Evolutionary conservation across 2,888 invertebrate species (phyloP).

Genomic region (Epirrita christyi): DNA sequence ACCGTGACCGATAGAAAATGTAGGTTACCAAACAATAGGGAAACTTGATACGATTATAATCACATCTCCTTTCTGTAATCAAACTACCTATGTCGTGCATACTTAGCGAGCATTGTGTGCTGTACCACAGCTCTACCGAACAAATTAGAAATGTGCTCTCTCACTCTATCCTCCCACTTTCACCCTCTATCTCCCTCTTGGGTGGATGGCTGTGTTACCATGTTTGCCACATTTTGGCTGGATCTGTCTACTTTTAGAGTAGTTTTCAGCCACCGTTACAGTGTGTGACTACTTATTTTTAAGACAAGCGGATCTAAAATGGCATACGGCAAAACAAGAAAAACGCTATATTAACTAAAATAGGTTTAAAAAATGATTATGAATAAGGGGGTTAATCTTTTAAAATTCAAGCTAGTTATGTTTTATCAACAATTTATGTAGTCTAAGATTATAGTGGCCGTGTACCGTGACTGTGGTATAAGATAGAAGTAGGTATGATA

Average conservation of each 20-base stretch:
- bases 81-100: slow-evolving; percentile 43
- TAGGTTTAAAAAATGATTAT: too few species aligned
- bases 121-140: slow-evolving; percentile 42
- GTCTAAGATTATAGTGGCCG: too few species aligned
- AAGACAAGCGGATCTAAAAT: too few species aligned
- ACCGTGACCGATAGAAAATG: slow-evolving; percentile 14
- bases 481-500: too few species aligned
- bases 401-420: too few species aligned
- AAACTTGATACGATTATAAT: slow-evolving; percentile 36
- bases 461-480: too few species aligned
- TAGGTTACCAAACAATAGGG: slow-evolving; percentile 26
- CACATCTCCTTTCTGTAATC: slow-evolving; percentile 37
- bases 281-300: not conserved
- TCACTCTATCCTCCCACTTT: slow-evolving; percentile 41
- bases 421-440: too few species aligned
- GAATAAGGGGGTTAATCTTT: too few species aligned
- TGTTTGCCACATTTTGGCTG: slow-evolving; percentile 1
- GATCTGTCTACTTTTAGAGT: not conserved
- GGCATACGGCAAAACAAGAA: too few species aligned
- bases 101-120: slow-evolving; percentile 45
- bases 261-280: too few species aligned
- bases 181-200: slow-evolving; percentile 23
- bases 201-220: slow-evolving; percentile 12
- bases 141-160: slow-evolving; percentile 56
- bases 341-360: too few species aligned